Evolutionary conservation across 1,140 invertebrate genomes (phyloP).

Genomic region (Xylocopa sonorina): DNA sequence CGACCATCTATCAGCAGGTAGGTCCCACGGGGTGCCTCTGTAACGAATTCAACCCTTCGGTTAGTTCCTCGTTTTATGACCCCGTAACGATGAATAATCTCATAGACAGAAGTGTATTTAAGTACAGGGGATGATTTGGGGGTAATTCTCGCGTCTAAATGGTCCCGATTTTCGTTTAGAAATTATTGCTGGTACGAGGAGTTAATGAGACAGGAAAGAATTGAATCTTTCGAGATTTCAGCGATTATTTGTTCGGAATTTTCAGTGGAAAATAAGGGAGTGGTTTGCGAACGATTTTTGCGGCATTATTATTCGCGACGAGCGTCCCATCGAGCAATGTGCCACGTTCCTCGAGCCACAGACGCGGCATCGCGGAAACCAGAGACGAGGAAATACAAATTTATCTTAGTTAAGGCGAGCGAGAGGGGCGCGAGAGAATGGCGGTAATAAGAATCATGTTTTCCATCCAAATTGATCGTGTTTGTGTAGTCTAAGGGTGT

Average conservation of each 20-base stretch:
- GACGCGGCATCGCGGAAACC: constrained; percentile 1
- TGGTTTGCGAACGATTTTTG: neutral
- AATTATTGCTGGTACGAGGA: too few species aligned
- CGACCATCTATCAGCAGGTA: constrained; percentile 91
- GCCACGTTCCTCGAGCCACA: neutral
- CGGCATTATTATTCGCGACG: neutral
- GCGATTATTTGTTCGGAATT: neutral
- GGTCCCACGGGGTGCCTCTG: constrained; percentile 89
- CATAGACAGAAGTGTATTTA: too few species aligned
- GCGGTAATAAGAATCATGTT: constrained; percentile 46
- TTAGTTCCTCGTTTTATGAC: constrained; percentile 47
- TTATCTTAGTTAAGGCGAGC: neutral
- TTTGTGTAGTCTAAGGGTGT: constrained; percentile 40
- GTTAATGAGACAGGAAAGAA: neutral
- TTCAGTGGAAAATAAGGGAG: neutral
- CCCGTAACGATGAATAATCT: constrained; percentile 60
- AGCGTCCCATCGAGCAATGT: neutral
- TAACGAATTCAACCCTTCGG: constrained; percentile 67
- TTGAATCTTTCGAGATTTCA: neutral
- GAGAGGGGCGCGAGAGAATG: neutral
- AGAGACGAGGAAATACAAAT: constrained; percentile 2
- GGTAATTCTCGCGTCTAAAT: too few species aligned
- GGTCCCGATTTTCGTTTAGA: too few species aligned
- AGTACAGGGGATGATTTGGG: too few species aligned
- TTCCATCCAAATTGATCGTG: constrained; percentile 46